Base-by-base conservation (phyloP, 2,888 invertebrate genomes). In the Tethea ocularis region DNA sequence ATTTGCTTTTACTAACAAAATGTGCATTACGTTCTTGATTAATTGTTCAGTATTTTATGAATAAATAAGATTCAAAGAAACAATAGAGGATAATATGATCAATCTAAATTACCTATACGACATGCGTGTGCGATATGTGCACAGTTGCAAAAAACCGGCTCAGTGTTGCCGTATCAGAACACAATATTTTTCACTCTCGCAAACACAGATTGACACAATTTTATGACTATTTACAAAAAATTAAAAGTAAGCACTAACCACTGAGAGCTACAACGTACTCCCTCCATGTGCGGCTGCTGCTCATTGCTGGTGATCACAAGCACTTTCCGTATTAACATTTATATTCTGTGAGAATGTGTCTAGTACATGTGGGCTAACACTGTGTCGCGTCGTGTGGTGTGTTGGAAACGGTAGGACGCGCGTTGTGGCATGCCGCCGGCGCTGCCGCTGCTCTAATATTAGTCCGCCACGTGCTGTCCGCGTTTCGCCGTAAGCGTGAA, bases 191-290 rank as follows among this genome's bases (percentile, higher is more conserved):
- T 20, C 46, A 46, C 17, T n/a, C 8, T 10, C 46, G 7, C 38
- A 38, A 33, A 53, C 29, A 54, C 54, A 36, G 22, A 29, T 33
- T 5, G 33, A 33, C 24, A 20, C 13, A 20, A 54, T 20, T 5
- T 26, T 10, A 13, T 17, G 20, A 20, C n/a, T 17, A 33, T 17
- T 41, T 4, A 67, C 69, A 66, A 75, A 68, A 70, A 68, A 71
- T 74, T 75, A 73, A 75, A 75, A 76, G 15, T 75, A 73, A 71
- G 65, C 70, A 90, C 92, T 81, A 77, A 93, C 92, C 92, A 82
- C 92, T 92, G 83, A 93, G 86, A 68, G 92, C 92, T 60, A 91
- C 85, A 71, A 87, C 85, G 83, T 92, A 93, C 82, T 93, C 92
- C 75, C 92, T 90, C 91, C 91, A 92, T 72, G 90, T 91, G 79